These are phyloP conservation scores for Turritopsis dohrnii DNA, from an alignment of 30 jellyfish, hydroid and myxozoan genomes.

Conservation along the genomic window DNA sequence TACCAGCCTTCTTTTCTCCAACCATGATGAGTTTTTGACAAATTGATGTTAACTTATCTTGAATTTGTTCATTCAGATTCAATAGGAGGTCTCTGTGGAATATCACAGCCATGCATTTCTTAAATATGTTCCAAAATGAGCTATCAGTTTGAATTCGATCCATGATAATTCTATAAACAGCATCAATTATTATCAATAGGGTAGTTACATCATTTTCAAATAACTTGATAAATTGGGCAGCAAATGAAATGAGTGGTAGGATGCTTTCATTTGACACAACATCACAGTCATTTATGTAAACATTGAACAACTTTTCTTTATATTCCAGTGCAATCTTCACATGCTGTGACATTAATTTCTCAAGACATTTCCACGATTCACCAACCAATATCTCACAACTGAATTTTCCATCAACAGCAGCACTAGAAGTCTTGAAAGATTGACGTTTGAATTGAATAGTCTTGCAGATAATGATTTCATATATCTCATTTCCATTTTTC, in stretches of 20 bases:
- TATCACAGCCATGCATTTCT: constrained; percentile 37
- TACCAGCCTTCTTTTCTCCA: constrained; percentile 59
- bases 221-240: constrained; percentile 5
- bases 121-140: constrained; percentile 53
- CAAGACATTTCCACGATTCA: background rate
- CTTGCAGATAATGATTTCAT: background rate
- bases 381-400: background rate
- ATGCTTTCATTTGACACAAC: constrained; percentile 3
- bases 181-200: background rate
- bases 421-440: background rate
- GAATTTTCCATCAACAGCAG: background rate
- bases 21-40: constrained; percentile 53
- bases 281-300: background rate
- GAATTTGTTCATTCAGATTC: background rate
- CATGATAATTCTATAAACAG: constrained; percentile 35
- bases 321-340: background rate
- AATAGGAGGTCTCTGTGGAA: constrained; percentile 39
- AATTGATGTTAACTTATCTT: constrained; percentile 12
- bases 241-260: background rate
- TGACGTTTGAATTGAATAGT: background rate
- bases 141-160: constrained; percentile 50
- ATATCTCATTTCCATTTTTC: background rate
- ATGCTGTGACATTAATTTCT: background rate
- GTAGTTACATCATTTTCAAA: background rate
- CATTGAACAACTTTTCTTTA: background rate